A percentile compares a stretch with the other conserved stretches of the same genome.
Evolutionary conservation across 2,113 vertebrate genomes (phyloP).

Genomic region (Ibidorhyncha struthersii): DNA sequence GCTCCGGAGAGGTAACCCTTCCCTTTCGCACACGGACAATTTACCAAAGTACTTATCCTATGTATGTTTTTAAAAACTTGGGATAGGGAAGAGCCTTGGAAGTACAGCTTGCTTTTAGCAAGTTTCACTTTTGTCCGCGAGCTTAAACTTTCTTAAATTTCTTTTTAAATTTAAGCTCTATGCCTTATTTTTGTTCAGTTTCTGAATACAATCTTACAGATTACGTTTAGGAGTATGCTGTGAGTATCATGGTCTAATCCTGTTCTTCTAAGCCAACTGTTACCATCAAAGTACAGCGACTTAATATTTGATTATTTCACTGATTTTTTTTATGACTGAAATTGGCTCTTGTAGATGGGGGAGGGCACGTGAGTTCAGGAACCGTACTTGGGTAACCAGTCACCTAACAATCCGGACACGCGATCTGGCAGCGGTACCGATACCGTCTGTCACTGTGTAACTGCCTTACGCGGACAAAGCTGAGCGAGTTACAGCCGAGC

Average conservation of each 20-base stretch:
- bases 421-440: accelerated
- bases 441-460: not conserved
- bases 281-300: not conserved
- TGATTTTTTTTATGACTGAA: not conserved
- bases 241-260: not conserved
- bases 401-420: not conserved
- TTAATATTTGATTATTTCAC: not conserved
- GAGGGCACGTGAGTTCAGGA: not conserved
- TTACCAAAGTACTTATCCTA: no score
- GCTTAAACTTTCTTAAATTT: not conserved
- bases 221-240: not conserved
- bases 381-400: not conserved
- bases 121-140: not conserved
- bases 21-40: not conserved
- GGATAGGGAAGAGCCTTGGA: not conserved
- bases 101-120: not conserved
- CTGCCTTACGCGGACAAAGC: not conserved
- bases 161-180: accelerated
- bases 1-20: constrained; percentile 70
- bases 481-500: not conserved
- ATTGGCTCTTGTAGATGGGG: not conserved
- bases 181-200: not conserved
- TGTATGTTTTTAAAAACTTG: accelerated
- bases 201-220: not conserved
- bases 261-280: not conserved